A percentile compares a stretch with the other conserved stretches of the same genome.
Conservation (phyloP, 2,797 vertebrate species). For the Acrocephalus scirpaceus region DNA sequence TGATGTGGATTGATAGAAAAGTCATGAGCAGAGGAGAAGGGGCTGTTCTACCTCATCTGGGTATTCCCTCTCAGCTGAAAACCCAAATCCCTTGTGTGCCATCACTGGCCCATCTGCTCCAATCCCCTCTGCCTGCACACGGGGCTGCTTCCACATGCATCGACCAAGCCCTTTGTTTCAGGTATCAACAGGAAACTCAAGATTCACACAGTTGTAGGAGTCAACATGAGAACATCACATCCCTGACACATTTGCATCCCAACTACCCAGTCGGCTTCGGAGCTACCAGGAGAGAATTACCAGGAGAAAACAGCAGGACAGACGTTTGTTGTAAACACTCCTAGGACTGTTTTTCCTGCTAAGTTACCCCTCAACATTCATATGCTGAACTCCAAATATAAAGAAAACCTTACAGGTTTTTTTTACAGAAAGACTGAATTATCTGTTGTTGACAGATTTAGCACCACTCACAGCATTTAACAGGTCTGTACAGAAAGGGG, state of each 20-base stretch:
- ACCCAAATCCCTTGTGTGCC: not conserved
- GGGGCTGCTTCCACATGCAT: not conserved
- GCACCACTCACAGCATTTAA: not conserved
- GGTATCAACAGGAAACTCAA: not conserved
- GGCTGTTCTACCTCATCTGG: not conserved
- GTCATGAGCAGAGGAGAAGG: not conserved
- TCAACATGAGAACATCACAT: not conserved
- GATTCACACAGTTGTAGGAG: not conserved
- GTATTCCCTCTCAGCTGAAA: not conserved
- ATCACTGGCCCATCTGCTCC: not conserved
- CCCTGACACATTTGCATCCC: not conserved
- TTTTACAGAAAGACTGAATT: not conserved
- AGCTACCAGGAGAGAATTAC: not conserved
- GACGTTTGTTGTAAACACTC: not conserved
- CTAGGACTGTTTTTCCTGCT: not conserved
- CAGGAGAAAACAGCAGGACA: not conserved
- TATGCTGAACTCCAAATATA: accelerated
- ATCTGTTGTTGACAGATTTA: not conserved
- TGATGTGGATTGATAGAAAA: not conserved
- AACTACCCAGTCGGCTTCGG: not conserved
- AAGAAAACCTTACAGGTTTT: not conserved
- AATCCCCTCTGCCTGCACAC: not conserved
- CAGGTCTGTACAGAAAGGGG: not conserved
- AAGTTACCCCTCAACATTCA: not conserved
- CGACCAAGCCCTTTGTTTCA: not conserved